A percentile compares a stretch with the other conserved stretches of the same genome.
phyloP scores from a whole-genome alignment of 2,888 invertebrate species.

The Trachelus troglodyta region DNA sequence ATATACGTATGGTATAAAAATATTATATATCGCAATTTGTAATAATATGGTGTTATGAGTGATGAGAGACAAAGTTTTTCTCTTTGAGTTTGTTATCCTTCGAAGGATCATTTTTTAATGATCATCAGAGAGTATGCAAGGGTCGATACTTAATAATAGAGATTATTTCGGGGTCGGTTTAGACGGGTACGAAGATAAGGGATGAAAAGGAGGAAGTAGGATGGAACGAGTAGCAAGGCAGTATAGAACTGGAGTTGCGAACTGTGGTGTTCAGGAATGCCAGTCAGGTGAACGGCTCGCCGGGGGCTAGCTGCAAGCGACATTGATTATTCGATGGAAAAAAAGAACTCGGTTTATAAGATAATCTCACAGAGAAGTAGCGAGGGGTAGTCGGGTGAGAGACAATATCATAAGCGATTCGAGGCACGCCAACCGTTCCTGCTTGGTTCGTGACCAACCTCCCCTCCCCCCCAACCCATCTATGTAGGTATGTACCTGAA shows the following conservation, averaged over 20 bases:
- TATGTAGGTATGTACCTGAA: background rate
- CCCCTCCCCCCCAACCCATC: background rate
- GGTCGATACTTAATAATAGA: background rate
- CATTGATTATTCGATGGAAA: constrained; percentile 49
- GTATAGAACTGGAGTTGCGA: background rate
- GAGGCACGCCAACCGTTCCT: constrained; percentile 42
- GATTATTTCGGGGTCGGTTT: background rate
- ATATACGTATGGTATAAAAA: background rate
- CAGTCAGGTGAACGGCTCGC: constrained; percentile 33
- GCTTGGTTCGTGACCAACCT: constrained; percentile 32
- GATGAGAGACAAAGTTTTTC: background rate
- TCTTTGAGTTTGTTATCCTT: background rate
- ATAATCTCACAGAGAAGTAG: constrained; percentile 36
- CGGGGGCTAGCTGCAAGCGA: constrained; percentile 30
- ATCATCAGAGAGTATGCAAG: background rate
- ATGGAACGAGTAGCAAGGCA: background rate
- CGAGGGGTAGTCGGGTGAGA: constrained; percentile 15
- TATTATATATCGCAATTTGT: background rate
- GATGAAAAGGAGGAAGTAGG: background rate
- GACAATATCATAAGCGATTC: constrained; percentile 55
- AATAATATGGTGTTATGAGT: no score
- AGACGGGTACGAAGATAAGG: background rate
- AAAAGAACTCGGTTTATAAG: constrained; percentile 41
- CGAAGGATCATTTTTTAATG: background rate
- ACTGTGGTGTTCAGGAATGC: constrained; percentile 30